Percentiles rank a stretch among this genome's conserved stretches.
phyloP scores from a whole-genome alignment of 2,888 invertebrate species.

The Chloroclystis v-ata region DNA sequence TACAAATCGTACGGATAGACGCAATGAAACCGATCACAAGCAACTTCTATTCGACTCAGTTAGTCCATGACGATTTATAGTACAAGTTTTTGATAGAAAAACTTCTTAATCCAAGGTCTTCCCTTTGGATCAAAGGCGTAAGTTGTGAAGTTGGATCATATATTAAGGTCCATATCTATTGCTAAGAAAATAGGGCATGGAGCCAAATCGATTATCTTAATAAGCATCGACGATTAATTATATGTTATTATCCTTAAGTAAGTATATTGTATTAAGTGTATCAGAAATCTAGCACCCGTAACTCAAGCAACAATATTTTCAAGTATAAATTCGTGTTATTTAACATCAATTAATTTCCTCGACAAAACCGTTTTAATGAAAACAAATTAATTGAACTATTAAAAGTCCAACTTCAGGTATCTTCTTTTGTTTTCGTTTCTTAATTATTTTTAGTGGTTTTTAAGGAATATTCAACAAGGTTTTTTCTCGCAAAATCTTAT shows the following conservation, averaged over 20 bases:
- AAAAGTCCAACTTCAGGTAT: conserved; percentile 35
- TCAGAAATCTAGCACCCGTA: too few relatives aligned
- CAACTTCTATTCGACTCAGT: conserved; percentile 27
- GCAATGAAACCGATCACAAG: conserved; percentile 6
- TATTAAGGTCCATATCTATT: neutral
- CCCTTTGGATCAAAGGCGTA: conserved; percentile 41
- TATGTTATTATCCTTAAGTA: too few relatives aligned
- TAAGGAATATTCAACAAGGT: too few relatives aligned
- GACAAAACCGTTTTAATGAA: conserved; percentile 6
- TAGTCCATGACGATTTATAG: conserved; percentile 69
- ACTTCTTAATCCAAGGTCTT: conserved; percentile 59
- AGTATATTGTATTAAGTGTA: too few relatives aligned
- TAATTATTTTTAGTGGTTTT: neutral
- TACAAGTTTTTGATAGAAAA: conserved; percentile 73
- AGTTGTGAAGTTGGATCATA: conserved; percentile 30
- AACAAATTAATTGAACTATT: conserved; percentile 36
- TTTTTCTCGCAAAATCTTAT: too few relatives aligned
- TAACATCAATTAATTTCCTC: conserved; percentile 2
- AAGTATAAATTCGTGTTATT: too few relatives aligned
- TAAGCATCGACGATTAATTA: too few relatives aligned
- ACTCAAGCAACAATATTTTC: too few relatives aligned
- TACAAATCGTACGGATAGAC: neutral
- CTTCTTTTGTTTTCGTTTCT: conserved; percentile 32
- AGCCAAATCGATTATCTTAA: too few relatives aligned
- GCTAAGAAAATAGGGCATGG: too few relatives aligned